Evolutionary conservation across 2,888 invertebrate species (phyloP), one percentile per base, ranked within the genome.

Genomic region (Drosophila infuscata): DNA sequence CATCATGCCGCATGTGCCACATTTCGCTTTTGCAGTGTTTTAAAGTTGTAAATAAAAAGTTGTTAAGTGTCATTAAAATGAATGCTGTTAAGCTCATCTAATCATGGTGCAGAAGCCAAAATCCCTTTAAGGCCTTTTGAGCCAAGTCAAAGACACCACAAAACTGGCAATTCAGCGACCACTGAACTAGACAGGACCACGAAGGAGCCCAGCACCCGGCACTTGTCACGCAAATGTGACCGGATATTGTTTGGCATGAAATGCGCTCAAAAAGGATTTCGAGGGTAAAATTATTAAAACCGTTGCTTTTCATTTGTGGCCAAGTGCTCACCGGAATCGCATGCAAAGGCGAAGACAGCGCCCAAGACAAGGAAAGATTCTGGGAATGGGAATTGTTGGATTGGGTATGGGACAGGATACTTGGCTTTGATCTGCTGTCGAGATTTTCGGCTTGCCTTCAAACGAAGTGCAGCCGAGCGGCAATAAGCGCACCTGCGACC

Each of bases 401-500:
- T 53, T 2, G 48, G 41, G 53, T 25, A n/a, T 25, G 70, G 54
- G 60, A 35, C 41, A 52, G 67, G 29, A 62, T 15, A 67, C 76
- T 83, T 90, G 83, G 90, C 89, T 86, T 86, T 86, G 90, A 88
- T 90, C 91, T 91, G 82, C 80, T 73, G 81, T 79, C 74, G 75
- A 89, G 91, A 88, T 91, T 88, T 87, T 88, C 81, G 89, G 83
- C 79, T 81, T 69, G 81, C 67, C 77, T 83, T 88, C 91, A 90
- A 86, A 90, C 91, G 72, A 85, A 89, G 79, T 83, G 88, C 91
- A 91, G 63, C 83, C 90, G 82, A 91, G 92, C 91, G 85, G 80
- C 88, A 90, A 88, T 92, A 92, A 92, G 91, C 89, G 88, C 91
- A 91, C 91, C 91, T 91, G 92, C 87, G 92, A 91, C 91, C 91